Conservation (phyloP, 2,113 vertebrate species). For the Melanotaenia duboulayi region DNA sequence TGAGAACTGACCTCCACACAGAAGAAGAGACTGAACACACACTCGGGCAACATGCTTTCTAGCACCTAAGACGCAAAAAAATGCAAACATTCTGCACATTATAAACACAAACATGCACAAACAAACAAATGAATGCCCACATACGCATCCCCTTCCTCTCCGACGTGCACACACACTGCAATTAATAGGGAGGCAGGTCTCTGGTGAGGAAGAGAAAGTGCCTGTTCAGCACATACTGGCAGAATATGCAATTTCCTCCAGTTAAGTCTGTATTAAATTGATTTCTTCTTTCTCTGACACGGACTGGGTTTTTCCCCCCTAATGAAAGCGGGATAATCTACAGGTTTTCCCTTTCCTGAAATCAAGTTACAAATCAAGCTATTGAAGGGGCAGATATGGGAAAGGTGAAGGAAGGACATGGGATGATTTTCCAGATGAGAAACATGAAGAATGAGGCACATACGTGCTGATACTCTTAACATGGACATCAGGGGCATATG, state of each 20-base stretch:
- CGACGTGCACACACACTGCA: slow-evolving; percentile 76
- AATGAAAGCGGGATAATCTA: slow-evolving; percentile 85
- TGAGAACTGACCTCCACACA: slow-evolving; percentile 68
- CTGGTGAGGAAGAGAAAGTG: slow-evolving; percentile 85
- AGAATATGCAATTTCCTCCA: slow-evolving; percentile 89
- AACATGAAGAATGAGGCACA: slow-evolving; percentile 62
- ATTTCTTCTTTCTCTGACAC: slow-evolving; percentile 87
- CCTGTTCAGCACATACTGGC: slow-evolving; percentile 85
- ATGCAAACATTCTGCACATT: slow-evolving; percentile 33
- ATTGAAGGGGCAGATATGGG: slow-evolving; percentile 70
- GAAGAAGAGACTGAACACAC: slow-evolving; percentile 48
- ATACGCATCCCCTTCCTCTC: slow-evolving; percentile 62
- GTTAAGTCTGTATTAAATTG: slow-evolving; percentile 89
- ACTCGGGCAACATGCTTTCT: slow-evolving; percentile 40
- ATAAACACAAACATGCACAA: slow-evolving; percentile 52
- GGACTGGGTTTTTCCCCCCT: slow-evolving; percentile 77
- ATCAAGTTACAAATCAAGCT: slow-evolving; percentile 87
- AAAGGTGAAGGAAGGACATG: slow-evolving; percentile 78
- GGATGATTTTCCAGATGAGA: slow-evolving; percentile 78
- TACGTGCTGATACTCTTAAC: slow-evolving; percentile 52
- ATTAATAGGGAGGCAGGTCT: slow-evolving; percentile 86
- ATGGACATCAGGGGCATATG: slow-evolving; percentile 37
- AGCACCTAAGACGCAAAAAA: slow-evolving; percentile 35
- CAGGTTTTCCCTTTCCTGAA: slow-evolving; percentile 83
- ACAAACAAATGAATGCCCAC: slow-evolving; percentile 56